Evolutionary conservation across 2,113 vertebrate genomes (phyloP).

Genomic region (Catharus minimus): DNA sequence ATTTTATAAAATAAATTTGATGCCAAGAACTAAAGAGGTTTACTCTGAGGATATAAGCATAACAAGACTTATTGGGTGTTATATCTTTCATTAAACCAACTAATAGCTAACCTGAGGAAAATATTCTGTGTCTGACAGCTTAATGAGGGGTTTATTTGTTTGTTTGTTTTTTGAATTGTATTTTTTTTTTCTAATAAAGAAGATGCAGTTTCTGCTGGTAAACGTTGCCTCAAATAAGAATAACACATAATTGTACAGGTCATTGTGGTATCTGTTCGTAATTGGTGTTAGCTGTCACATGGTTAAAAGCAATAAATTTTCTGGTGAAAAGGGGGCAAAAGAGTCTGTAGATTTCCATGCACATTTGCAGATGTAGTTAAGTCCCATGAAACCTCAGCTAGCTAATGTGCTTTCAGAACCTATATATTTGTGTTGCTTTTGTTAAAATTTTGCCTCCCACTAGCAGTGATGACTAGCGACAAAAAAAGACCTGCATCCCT

Average conservation of each 20-base stretch:
- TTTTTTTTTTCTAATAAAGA: background rate
- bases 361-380: background rate
- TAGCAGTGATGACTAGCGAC: background rate
- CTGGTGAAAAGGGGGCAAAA: background rate
- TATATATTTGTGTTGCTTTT: background rate
- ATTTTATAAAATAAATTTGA: background rate
- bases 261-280: background rate
- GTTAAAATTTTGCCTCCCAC: background rate
- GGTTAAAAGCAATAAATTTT: background rate
- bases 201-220: background rate
- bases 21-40: background rate
- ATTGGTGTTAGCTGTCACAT: background rate
- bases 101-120: background rate
- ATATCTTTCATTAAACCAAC: background rate
- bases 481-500: background rate
- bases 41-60: background rate
- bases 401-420: background rate
- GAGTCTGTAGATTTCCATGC: background rate
- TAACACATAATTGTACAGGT: background rate
- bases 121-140: background rate
- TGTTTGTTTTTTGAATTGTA: background rate
- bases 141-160: background rate
- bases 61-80: background rate
- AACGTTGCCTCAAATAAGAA: background rate
- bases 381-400: background rate